Evolutionary conservation across 2,888 invertebrate genomes (phyloP).

Genomic region (Hypomecis atomaria): DNA sequence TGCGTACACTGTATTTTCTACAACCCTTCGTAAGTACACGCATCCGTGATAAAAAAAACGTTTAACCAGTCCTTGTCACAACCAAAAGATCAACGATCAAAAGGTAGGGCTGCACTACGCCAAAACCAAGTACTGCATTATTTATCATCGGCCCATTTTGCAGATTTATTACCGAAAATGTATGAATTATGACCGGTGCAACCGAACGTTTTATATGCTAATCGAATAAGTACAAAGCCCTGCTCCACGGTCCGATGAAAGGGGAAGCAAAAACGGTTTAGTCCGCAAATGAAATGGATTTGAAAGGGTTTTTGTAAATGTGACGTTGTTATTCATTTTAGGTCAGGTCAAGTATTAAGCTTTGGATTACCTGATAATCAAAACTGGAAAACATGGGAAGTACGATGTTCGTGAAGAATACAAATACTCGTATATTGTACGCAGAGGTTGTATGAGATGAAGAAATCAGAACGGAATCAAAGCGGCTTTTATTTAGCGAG

Average conservation of each 20-base stretch:
- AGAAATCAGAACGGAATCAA: no score
- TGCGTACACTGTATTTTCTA: no score
- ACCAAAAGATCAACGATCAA: constrained; percentile 1
- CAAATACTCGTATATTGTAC: no score
- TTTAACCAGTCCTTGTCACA: no score
- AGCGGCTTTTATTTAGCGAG: no score
- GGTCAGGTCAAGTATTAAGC: background rate
- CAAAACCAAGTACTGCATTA: constrained; percentile 32
- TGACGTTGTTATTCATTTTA: background rate
- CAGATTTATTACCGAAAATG: constrained; percentile 43
- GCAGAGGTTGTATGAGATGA: no score
- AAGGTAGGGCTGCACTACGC: constrained; percentile 1
- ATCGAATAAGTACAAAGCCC: constrained; percentile 51
- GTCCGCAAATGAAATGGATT: constrained; percentile 26
- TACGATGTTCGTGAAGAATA: no score
- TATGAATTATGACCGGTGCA: constrained; percentile 50
- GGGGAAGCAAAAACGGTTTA: constrained; percentile 29
- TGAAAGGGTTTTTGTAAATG: constrained; percentile 13
- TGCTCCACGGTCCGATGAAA: constrained; percentile 24
- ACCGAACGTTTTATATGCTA: constrained; percentile 59
- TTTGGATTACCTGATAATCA: no score
- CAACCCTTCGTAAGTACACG: no score
- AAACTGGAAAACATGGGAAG: no score
- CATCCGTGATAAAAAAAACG: no score
- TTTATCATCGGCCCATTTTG: constrained; percentile 33